Evolutionary conservation across 2,797 vertebrate genomes (phyloP), one percentile per base, ranked within the genome.

Genomic region (Amphiprion clarkii): DNA sequence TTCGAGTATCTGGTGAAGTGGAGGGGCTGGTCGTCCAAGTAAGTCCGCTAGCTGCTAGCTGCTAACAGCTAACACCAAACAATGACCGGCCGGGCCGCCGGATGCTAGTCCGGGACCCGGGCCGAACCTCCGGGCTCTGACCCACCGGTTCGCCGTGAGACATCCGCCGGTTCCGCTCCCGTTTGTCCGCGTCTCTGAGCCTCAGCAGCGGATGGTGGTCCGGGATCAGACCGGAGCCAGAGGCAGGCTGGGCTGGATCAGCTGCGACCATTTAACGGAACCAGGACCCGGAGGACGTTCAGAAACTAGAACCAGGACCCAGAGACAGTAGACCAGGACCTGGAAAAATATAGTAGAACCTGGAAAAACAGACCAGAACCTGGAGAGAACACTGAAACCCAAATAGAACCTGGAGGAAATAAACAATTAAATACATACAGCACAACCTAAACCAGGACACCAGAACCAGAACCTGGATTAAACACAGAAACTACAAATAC

Each of bases 1-100:
- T 95, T 96, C 78, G 97, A 97, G 91, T 98, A 97, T 95, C 91
- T 97, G 95, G 96, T 98, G 88, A 98, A 97, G 94, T 98, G 97
- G 97, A 94, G 97, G 65, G 97, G 97, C 84, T 97, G 97, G 97
- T 97, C 97, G 85, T 97, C 97, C 89, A 97, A 97, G 97, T 98
- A 89, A 97, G 97, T 96, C 81, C 88, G 33, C 33, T 36, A 36
- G 33, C 33, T 36, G 33, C 33, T 36, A 33, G 33, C 33, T 25
- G 82, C 86, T 90, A 87, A 76, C 82, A 25, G 19, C 58, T 67
- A 68, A 70, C 78, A 1, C 48, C 64, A 65, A 71, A 89, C 89
- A 83, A 85, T 79, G 78, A 44, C 76, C 12, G 14, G 2, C 25
- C 1, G 9, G 59, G 44, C 44, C 17, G 27, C 27, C 27, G 27